A percentile compares a stretch with the other conserved stretches of the same genome.
phyloP scores from a whole-genome alignment of 2,113 vertebrate species.

The Sigmodon hispidus region DNA sequence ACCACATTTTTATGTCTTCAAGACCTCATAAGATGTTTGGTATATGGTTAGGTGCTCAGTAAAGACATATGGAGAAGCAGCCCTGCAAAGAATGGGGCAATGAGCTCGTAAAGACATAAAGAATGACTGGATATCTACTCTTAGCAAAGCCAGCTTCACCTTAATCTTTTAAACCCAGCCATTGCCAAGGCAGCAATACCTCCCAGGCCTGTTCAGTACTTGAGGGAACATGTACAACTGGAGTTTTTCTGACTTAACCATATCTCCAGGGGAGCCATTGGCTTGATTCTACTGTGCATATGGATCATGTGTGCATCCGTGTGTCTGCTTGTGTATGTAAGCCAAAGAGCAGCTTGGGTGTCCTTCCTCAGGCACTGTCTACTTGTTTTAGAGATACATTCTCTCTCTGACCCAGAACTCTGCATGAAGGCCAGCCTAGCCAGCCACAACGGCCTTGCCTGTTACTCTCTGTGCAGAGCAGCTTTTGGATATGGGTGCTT shows the following conservation, averaged over 20 bases:
- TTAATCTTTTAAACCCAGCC: slow-evolving; percentile 4
- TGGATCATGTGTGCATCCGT: neutral
- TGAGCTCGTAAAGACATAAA: neutral
- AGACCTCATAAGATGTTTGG: neutral
- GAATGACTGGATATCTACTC: neutral
- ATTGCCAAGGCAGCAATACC: neutral
- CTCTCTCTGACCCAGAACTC: neutral
- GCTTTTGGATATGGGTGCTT: neutral
- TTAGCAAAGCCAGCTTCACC: neutral
- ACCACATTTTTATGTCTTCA: neutral
- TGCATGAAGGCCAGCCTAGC: neutral
- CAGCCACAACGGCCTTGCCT: neutral
- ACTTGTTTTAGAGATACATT: neutral
- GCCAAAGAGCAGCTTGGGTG: neutral
- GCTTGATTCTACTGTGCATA: neutral
- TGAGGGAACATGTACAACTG: neutral
- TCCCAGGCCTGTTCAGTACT: neutral
- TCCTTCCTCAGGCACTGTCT: neutral
- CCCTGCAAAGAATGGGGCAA: neutral
- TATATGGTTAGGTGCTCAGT: neutral
- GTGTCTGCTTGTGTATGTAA: neutral
- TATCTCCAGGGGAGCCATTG: neutral
- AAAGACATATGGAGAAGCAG: neutral
- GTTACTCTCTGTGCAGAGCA: neutral
- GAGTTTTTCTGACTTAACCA: neutral